These are phyloP conservation scores for Aphidius gifuensis DNA, from an alignment of 1,140 invertebrate genomes.

Conservation along the genomic window DNA sequence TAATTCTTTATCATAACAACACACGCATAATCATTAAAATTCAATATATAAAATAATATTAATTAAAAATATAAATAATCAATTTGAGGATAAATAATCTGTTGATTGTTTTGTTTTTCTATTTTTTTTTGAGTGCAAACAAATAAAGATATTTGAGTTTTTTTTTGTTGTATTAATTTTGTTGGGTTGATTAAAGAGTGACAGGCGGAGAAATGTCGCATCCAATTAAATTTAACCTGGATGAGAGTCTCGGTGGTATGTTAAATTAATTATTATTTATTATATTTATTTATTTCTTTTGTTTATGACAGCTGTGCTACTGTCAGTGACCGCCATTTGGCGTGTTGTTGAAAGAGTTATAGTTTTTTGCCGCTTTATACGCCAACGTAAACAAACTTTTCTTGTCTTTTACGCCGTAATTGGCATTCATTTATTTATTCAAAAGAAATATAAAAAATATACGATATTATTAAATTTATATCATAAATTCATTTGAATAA, in stretches of 20 bases:
- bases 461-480: not conserved
- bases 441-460: no score
- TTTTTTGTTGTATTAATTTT: not conserved
- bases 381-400: constrained; percentile 31
- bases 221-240: constrained; percentile 46
- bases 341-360: constrained; percentile 17
- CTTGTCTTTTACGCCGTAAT: constrained; percentile 29
- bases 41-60: not conserved
- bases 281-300: not conserved
- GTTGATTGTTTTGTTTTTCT: not conserved
- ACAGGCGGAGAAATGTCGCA: constrained; percentile 41
- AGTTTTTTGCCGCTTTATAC: constrained; percentile 3
- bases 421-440: not conserved
- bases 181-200: constrained; percentile 8
- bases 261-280: constrained; percentile 14
- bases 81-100: not conserved
- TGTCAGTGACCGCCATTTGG: constrained; percentile 40
- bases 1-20: no score
- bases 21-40: not conserved
- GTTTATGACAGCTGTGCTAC: constrained; percentile 32
- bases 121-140: not conserved
- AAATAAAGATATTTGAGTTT: not conserved
- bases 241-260: constrained; percentile 53
- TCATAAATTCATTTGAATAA: not conserved
- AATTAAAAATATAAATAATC: not conserved